A percentile compares a stretch with the other conserved stretches of the same genome.
Evolutionary conservation across 2,797 vertebrate genomes (phyloP).

Genomic region (Gastrophryne carolinensis): DNA sequence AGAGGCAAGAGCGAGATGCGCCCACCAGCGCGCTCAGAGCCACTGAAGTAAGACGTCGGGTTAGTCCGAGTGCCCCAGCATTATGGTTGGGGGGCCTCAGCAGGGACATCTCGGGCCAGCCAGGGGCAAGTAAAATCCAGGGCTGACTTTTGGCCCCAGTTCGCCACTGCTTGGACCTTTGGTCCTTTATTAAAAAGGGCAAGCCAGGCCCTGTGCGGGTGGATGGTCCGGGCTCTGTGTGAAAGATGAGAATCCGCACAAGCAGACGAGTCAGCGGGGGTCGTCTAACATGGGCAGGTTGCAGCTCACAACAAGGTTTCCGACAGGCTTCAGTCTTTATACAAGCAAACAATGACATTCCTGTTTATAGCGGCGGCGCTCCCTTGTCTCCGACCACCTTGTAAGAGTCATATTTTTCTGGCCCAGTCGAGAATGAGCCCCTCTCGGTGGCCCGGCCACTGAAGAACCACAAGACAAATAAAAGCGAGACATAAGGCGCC

Average conservation of each 20-base stretch:
- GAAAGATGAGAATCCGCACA: neutral
- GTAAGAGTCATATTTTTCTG: constrained; percentile 4
- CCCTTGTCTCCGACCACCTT: constrained; percentile 13
- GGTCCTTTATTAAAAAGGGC: too few relatives aligned
- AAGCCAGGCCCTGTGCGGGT: neutral
- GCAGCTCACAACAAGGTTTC: neutral
- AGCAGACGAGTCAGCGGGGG: neutral
- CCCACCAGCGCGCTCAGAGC: too few relatives aligned
- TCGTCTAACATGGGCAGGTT: neutral
- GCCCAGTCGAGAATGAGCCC: neutral
- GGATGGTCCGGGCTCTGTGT: neutral
- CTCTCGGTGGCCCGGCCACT: neutral
- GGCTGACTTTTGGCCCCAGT: too few relatives aligned
- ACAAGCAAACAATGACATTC: constrained; percentile 25
- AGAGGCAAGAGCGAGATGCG: too few relatives aligned
- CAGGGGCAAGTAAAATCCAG: too few relatives aligned
- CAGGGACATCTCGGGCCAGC: too few relatives aligned
- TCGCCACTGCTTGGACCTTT: too few relatives aligned
- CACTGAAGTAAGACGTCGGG: too few relatives aligned
- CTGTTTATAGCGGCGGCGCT: constrained; percentile 4
- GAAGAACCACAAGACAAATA: neutral
- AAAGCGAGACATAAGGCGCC: constrained; percentile 31
- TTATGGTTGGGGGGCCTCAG: too few relatives aligned
- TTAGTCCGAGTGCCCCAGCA: too few relatives aligned
- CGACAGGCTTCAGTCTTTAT: neutral